These are phyloP conservation scores for Thera britannica DNA, from an alignment of 2,888 invertebrate genomes.

Conservation along the genomic window DNA sequence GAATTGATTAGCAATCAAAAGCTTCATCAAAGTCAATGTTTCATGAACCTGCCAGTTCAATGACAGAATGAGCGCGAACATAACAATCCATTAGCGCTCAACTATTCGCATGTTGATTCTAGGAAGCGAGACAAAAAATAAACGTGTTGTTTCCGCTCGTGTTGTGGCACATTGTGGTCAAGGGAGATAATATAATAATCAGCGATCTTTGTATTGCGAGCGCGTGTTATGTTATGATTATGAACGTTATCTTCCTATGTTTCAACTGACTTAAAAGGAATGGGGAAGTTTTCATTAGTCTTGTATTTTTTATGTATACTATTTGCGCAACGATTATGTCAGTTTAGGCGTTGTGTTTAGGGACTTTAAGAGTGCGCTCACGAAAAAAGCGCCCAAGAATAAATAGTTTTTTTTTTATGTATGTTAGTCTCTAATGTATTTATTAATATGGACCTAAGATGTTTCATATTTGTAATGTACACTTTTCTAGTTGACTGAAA, in stretches of 20 bases:
- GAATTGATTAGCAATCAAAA: conserved; percentile 27
- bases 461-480: too few relatives aligned
- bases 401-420: too few relatives aligned
- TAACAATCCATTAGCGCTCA: conserved; percentile 36
- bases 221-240: too few relatives aligned
- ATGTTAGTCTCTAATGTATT: too few relatives aligned
- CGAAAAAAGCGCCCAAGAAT: too few relatives aligned
- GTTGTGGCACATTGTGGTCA: conserved; percentile 3
- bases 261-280: background rate
- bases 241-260: too few relatives aligned
- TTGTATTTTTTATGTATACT: background rate
- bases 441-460: too few relatives aligned
- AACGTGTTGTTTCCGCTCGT: conserved; percentile 6
- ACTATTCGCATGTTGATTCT: conserved; percentile 25
- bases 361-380: too few relatives aligned
- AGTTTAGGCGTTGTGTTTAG: too few relatives aligned
- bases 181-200: background rate
- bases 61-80: conserved; percentile 32
- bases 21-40: conserved; percentile 34
- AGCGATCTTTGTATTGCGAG: background rate
- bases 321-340: too few relatives aligned
- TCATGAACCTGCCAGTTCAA: conserved; percentile 24
- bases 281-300: background rate
- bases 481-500: too few relatives aligned
- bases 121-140: conserved; percentile 25